Base-by-base conservation (phyloP, 2,888 invertebrate species). In the Dasypogon diadema region DNA sequence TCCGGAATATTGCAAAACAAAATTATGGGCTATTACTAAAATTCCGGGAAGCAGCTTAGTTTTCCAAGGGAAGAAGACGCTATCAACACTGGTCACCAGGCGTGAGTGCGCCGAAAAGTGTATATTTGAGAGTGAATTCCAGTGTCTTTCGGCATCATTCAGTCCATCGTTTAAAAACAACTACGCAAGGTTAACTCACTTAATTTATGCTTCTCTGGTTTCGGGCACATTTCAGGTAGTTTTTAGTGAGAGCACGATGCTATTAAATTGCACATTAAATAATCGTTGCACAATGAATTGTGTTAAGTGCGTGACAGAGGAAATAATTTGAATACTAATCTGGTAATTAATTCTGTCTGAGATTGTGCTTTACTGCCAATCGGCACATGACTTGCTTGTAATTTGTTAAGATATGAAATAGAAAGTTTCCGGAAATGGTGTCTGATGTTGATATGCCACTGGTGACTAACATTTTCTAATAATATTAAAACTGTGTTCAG, bases 21-120 rank as follows among this genome's bases (percentile, higher is more conserved):
- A 91, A 76, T 89, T 91, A 80, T 96, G 95, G 95, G 88, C 91
- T 26, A 87, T 94, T 68, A 94, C 95, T 82, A 89, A 90, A 80
- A 91, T 92, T 70, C 91, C 92, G 8, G 93, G 94, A 10, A 92
- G 92, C 80, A 90, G 91, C 79, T 85, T 96, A 79, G 89, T 93
- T 74, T 91, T 92, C 12, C 90, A 91, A 79, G 89, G 89, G 77
- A 88, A 89, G 70, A 88, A 89, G 79, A 89, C 89, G 80, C 85
- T 93, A 76, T 83, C 90, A 1, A 87, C 88, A 42, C 88, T 91
- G 79, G 86, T 90, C 77, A 91, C 91, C 34, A 88, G 92, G 79
- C 87, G 88, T 75, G 89, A 91, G 79, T 95, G 95, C 83, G 92
- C 92, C 80, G 89, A 90, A 80, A 83, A 85, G 77, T 91, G 91